These are phyloP conservation scores for Colletes gigas DNA, from an alignment of 1,140 invertebrate species.

Conservation along the genomic window DNA sequence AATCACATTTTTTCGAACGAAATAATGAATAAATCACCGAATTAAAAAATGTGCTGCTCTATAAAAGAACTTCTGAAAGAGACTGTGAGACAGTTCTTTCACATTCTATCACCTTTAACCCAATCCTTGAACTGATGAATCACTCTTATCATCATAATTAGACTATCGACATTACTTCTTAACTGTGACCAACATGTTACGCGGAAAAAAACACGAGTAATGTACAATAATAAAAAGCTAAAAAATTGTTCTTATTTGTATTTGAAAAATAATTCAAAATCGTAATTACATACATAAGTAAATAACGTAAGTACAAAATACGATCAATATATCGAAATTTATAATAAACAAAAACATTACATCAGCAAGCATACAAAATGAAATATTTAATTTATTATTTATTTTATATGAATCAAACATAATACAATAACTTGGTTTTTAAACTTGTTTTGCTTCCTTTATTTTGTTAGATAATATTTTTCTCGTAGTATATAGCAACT, in stretches of 20 bases:
- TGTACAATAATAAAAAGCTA: neutral
- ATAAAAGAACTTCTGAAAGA: constrained; percentile 4
- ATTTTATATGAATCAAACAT: neutral
- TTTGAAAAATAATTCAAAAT: no score
- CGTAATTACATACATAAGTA: neutral
- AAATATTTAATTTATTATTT: neutral
- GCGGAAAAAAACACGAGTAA: neutral
- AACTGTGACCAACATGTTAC: constrained; percentile 26
- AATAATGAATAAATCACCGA: neutral
- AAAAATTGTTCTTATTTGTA: no score
- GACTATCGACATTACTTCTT: constrained; percentile 11
- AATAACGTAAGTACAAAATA: neutral
- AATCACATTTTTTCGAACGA: neutral
- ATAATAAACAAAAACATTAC: neutral
- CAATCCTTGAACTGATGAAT: constrained; percentile 69
- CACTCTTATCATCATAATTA: constrained; percentile 68
- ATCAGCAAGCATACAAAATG: neutral
- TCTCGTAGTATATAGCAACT: no score
- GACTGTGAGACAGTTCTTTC: constrained; percentile 19
- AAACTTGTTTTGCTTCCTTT: neutral
- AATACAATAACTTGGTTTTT: neutral
- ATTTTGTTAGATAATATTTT: neutral
- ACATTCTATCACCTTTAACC: constrained; percentile 62
- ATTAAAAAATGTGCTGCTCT: neutral
- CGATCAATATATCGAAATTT: neutral